Evolutionary conservation across 2,797 vertebrate genomes (phyloP), one percentile per base, ranked within the genome.

Genomic region (Cossypha polioptera): DNA sequence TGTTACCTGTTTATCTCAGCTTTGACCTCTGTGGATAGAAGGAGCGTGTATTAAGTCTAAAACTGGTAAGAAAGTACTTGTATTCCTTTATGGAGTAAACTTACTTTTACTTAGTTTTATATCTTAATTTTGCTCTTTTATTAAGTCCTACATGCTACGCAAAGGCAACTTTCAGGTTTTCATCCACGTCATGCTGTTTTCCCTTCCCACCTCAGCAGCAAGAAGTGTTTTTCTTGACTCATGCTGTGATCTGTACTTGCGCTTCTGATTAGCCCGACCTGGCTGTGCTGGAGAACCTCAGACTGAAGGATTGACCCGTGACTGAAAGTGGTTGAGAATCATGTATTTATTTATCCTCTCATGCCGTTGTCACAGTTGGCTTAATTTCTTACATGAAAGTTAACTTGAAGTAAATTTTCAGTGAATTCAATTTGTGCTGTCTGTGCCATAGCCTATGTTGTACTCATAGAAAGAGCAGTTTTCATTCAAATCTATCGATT

Each of bases 341-440:
- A 12, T 78, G 36, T 81, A 25, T 73, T 80, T 88, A 22, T 93
- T 92, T 80, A 61, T 45, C 50, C 5, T 69, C 24, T 73, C 43
- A 33, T 78, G 61, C 36, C 0, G 2, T 53, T 92, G 62, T 69
- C 63, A 55, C 57, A 28, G 51, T 29, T 82, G n/a, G 20, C 40
- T 73, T 76, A 73, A 85, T 90, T 85, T 86, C 67, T 76, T 75
- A 24, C 28, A 16, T 10, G 42, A 18, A 93, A 81, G 66, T 78
- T 84, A 51, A 54, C 73, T 57, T 79, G 69, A 73, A 81, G 28
- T 69, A 25, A 66, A 66, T 74, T 68, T 68, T 22, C 45, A 57
- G 50, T 15, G 15, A 47, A 47, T 47, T 47, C 22, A 47, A 47
- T 24, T 75, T 61, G 5, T 58, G 7, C 48, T 40, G 7, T 43